phyloP scores from a whole-genome alignment of 1,140 invertebrate species.

The Glossosoma conforme region DNA sequence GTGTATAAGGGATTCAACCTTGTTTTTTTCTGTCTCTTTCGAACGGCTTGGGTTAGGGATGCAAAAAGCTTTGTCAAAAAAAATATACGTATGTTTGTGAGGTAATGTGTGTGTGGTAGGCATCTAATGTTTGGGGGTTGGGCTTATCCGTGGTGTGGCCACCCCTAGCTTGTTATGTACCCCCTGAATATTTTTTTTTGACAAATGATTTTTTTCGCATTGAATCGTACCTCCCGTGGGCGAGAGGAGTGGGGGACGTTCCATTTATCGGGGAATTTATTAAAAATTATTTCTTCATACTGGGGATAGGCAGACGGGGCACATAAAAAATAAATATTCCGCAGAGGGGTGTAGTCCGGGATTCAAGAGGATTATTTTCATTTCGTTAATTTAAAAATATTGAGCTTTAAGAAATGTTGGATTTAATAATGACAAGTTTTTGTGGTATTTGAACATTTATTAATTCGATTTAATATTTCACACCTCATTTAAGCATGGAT shows the following conservation, averaged over 20 bases:
- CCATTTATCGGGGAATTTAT: slow-evolving; percentile 25
- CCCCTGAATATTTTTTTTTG: slow-evolving; percentile 22
- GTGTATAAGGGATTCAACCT: background rate
- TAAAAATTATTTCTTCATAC: slow-evolving; percentile 26
- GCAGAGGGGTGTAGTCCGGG: slow-evolving; percentile 22
- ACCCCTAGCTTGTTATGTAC: slow-evolving; percentile 4
- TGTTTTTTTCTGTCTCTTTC: slow-evolving; percentile 18
- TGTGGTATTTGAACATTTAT: too few species aligned
- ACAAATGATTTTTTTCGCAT: slow-evolving; percentile 30
- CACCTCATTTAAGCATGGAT: background rate
- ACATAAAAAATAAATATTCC: slow-evolving; percentile 26
- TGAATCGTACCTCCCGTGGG: too few species aligned
- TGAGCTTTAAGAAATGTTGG: too few species aligned
- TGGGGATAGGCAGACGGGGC: slow-evolving; percentile 18
- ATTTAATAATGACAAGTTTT: too few species aligned
- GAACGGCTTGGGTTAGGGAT: slow-evolving; percentile 4
- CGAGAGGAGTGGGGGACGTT: too few species aligned
- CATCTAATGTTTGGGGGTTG: slow-evolving; percentile 20
- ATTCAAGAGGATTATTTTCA: too few species aligned
- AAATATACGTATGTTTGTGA: slow-evolving; percentile 24
- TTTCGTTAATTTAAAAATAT: too few species aligned
- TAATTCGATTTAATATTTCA: background rate
- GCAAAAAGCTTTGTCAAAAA: slow-evolving; percentile 17
- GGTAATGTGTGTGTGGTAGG: slow-evolving; percentile 24
- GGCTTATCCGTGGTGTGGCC: slow-evolving; percentile 26